These are phyloP conservation scores for Ericerus pela DNA, from an alignment of 1,140 invertebrate species.

Conservation along the genomic window DNA sequence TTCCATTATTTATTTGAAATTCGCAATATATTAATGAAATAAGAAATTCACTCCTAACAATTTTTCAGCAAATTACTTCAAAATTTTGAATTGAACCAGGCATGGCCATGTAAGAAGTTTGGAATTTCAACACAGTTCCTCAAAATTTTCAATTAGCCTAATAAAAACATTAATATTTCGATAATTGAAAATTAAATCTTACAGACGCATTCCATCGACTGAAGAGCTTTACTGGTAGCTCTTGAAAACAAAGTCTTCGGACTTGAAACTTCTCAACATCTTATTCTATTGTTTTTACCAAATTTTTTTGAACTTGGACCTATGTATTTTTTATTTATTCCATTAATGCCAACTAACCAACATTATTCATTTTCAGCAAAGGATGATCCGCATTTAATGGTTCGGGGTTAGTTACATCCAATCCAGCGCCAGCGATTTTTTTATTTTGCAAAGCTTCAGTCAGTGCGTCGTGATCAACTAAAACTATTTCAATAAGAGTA, in stretches of 20 bases:
- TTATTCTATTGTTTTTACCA: neutral
- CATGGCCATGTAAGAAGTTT: no score
- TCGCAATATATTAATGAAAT: no score
- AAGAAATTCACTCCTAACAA: no score
- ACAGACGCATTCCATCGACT: no score
- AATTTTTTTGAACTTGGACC: neutral
- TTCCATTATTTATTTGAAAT: no score
- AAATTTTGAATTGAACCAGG: no score
- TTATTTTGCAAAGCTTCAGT: conserved; percentile 54
- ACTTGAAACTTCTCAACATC: neutral
- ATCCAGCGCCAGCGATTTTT: conserved; percentile 64
- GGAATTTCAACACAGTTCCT: no score
- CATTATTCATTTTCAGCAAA: conserved; percentile 63
- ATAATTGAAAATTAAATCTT: no score
- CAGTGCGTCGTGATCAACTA: conserved; percentile 51
- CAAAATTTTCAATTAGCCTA: no score
- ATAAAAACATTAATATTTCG: no score
- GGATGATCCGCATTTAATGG: conserved; percentile 66
- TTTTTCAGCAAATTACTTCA: no score
- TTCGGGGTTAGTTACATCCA: conserved; percentile 87
- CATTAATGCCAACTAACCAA: conserved; percentile 36
- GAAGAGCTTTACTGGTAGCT: no score
- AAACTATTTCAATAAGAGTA: conserved; percentile 5
- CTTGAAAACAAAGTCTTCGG: neutral
- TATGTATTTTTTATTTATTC: neutral